These are phyloP conservation scores for Manis pentadactyla DNA, from an alignment of 2,797 vertebrate genomes.

Conservation along the genomic window DNA sequence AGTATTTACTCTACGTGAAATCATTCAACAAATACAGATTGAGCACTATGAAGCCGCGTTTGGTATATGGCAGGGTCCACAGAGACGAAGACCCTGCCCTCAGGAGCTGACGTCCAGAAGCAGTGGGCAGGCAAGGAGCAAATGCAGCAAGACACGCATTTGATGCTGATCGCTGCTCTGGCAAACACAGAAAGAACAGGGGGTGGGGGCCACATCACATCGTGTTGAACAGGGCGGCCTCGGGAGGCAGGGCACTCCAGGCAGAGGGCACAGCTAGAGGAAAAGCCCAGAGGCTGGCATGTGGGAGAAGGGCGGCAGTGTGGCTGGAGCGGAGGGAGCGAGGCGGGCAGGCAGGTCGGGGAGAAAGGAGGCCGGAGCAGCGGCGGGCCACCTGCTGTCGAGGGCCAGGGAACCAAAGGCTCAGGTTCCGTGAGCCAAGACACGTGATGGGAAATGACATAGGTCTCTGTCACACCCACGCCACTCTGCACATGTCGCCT, in stretches of 20 bases:
- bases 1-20: fast-evolving
- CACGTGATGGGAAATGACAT: not conserved
- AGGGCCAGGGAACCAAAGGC: not conserved
- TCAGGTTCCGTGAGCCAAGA: not conserved
- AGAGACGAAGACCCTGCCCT: not conserved
- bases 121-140: fast-evolving
- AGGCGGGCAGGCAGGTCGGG: not conserved
- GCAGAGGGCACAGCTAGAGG: not conserved
- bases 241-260: not conserved
- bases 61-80: not conserved
- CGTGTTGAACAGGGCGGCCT: fast-evolving
- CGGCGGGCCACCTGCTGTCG: not conserved
- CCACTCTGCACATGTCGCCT: fast-evolving
- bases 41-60: fast-evolving
- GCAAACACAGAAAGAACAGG: not conserved
- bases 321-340: fast-evolving
- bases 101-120: fast-evolving
- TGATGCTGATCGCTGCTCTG: fast-evolving
- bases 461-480: not conserved
- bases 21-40: no score
- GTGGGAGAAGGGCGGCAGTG: fast-evolving
- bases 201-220: fast-evolving
- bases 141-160: fast-evolving
- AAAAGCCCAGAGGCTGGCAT: not conserved
- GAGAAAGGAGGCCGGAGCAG: fast-evolving